Evolutionary conservation across 2,797 vertebrate species (phyloP), one percentile per base, ranked within the genome.

Genomic region (Propithecus deckenii): DNA sequence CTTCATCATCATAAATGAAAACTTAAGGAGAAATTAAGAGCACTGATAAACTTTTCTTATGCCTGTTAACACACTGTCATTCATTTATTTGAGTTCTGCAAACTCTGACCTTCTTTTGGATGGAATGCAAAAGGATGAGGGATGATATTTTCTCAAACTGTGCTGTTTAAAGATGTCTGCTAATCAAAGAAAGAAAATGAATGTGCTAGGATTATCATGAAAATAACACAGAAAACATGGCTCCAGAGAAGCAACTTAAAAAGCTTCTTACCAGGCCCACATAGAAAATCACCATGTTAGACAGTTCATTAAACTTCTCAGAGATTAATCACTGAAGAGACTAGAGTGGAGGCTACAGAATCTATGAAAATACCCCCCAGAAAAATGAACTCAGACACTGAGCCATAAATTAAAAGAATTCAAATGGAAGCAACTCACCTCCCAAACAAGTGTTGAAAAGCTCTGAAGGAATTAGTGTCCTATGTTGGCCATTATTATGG

Each of bases 301-400:
- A 97, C 20, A 61, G 92, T 83, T 97, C 83, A 94, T 74, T 87
- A 89, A 88, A 97, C 57, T 93, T 41, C 94, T 92, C 67, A 43
- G 92, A 97, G 95, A 74, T 65, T 48, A 97, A 46, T 94, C 2
- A 61, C 3, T 48, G 46, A 2, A 94, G 89, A 91, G 30, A 96
- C 55, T 5, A 3, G 25, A 63, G 57, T 5, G 80, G 65, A 20
- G n/a, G 7, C 22, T 91, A 7, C 50, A 4, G 8, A 41, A 22
- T 28, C 43, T 46, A 28, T 7, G 35, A 43, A 63, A 90, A 32
- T 59, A 63, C 41, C 17, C 23, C 41, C 59, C 5, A 59, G 76
- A 59, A 92, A 92, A 84, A 46, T 4, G 17, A 78, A 50, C 11
- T 61, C n/a, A 52, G 84, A 91, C 81, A 83, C n/a, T 25, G 72